Evolutionary conservation across 2,797 vertebrate species (phyloP), one percentile per base, ranked within the genome.

Genomic region (Aythya fuligula): DNA sequence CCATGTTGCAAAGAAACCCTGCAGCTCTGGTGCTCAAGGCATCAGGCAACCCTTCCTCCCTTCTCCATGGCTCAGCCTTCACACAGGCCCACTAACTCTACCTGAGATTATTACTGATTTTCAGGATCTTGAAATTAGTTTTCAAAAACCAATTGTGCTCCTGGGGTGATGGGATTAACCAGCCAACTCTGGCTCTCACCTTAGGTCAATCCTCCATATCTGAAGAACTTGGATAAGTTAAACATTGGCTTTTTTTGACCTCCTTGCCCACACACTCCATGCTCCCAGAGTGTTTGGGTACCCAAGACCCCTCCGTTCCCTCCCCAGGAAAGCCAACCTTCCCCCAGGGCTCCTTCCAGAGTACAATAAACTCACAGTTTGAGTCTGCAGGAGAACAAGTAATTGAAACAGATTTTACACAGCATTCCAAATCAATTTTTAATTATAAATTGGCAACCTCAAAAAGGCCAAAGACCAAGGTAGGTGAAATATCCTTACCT

Each of bases 351-450:
- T 32, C 34, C 47, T 91, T 82, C 64, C 38, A 14, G 41, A 81
- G 47, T 32, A 30, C 36, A 53, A 18, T 24, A 73, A 95, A 62
- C 34, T 72, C 36, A 13, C 36, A 65, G 43, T 67, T 73, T 67
- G 75, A 88, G 15, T 24, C 28, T 30, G 32, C 20, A 75, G 39
- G 39, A 83, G 20, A 85, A 56, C 20, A 69, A 91, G 58, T 34
- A 78, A 92, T 38, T 65, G 61, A 92, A 86, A 72, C 5, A 66
- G 43, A 78, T 66, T 72, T 53, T 1, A 3, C 62, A 86, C 19
- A 75, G 60, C 32, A 54, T 81, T 62, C 13, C 84, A 86, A 91
- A 92, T 72, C 32, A 73, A 75, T 67, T 38, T 69, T 69, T 87
- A 92, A 89, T 39, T 85, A 90, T 24, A 58, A 75, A 75, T 2